Evolutionary conservation across 2,113 vertebrate species (phyloP).

Genomic region (Loxodonta africana): DNA sequence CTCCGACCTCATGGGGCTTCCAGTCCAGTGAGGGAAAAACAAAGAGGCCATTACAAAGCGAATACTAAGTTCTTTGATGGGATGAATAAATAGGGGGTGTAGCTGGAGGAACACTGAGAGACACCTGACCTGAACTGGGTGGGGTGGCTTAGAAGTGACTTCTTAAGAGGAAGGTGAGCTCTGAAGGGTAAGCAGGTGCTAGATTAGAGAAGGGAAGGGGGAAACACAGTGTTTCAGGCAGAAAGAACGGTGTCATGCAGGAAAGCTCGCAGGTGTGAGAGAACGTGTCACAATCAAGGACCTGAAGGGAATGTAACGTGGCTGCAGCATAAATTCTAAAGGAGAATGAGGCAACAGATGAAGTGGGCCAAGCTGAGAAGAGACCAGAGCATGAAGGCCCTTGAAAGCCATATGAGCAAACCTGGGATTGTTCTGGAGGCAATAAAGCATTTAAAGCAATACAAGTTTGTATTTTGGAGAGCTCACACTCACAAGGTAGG

Average conservation of each 20-base stretch:
- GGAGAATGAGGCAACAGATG: neutral
- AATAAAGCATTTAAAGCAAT: slow-evolving; percentile 23
- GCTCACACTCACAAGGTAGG: neutral
- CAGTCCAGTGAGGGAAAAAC: neutral
- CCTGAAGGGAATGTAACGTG: neutral
- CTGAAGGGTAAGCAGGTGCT: slow-evolving; percentile 24
- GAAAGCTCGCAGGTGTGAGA: neutral
- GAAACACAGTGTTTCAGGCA: slow-evolving; percentile 26
- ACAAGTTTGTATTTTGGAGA: slow-evolving; percentile 6
- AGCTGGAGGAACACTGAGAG: slow-evolving; percentile 44
- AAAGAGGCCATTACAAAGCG: slow-evolving; percentile 58
- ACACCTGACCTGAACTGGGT: neutral
- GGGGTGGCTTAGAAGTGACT: slow-evolving; percentile 25
- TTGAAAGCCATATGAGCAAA: neutral
- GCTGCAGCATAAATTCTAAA: slow-evolving; percentile 16
- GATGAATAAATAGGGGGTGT: neutral
- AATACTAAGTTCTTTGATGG: slow-evolving; percentile 32
- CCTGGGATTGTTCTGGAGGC: neutral
- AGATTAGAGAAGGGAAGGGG: neutral
- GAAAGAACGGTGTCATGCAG: neutral
- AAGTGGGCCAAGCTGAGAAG: slow-evolving; percentile 21
- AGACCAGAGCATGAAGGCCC: neutral
- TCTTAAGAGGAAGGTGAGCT: neutral
- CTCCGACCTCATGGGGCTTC: neutral
- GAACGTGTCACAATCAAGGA: slow-evolving; percentile 3